phyloP scores from a whole-genome alignment of 2,797 vertebrate species.

The Columba guinea region DNA sequence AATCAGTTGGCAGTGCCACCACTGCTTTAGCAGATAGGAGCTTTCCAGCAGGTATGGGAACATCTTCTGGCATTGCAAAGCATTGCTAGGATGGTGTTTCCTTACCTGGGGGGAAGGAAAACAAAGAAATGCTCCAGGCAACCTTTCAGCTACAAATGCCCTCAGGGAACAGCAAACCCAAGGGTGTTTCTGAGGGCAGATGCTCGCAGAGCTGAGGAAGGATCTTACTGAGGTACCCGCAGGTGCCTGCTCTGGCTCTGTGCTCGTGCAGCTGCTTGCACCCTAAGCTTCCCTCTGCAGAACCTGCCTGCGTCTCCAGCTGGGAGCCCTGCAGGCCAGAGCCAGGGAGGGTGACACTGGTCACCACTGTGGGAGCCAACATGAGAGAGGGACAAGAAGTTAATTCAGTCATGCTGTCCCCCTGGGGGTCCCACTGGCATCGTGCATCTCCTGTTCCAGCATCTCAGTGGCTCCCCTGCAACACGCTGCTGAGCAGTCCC shows the following conservation, averaged over 20 bases:
- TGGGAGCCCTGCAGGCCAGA: not conserved
- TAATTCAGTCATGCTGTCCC: rapidly evolving
- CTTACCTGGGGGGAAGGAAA: not conserved
- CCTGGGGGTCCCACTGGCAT: not conserved
- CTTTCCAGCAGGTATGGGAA: not conserved
- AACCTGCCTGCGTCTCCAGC: rapidly evolving
- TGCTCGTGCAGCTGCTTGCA: rapidly evolving
- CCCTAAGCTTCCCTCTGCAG: not conserved
- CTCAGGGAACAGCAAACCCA: not conserved
- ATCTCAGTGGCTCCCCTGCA: not conserved
- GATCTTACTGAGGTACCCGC: not conserved
- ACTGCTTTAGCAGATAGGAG: not conserved
- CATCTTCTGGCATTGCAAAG: not conserved
- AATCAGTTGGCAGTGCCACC: not conserved
- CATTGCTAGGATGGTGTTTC: not conserved
- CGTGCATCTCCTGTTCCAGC: not conserved
- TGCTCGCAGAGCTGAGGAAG: rapidly evolving
- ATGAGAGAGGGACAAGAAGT: not conserved
- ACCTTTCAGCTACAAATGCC: not conserved
- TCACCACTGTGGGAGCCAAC: not conserved
- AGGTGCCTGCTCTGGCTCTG: not conserved
- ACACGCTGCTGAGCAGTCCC: not conserved
- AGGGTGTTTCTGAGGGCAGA: not conserved
- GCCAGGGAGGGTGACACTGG: not conserved
- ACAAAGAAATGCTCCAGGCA: not conserved